These are phyloP conservation scores for Drosophila prostipennis DNA, from an alignment of 2,888 invertebrate genomes.

Conservation along the genomic window DNA sequence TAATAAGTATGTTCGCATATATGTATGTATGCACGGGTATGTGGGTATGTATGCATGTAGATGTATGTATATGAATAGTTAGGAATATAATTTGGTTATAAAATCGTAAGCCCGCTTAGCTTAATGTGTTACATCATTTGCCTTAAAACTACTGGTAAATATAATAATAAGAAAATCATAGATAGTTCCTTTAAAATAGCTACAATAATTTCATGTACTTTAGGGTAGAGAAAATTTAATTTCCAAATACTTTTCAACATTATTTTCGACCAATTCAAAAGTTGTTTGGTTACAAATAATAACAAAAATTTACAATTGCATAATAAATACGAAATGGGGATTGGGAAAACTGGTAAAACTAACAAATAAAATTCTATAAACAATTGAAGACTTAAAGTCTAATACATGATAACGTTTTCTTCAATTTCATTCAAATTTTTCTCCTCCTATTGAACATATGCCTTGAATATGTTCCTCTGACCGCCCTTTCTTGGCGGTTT, in stretches of 20 bases:
- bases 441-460: constrained; percentile 10
- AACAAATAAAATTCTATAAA: constrained; percentile 59
- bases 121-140: constrained; percentile 50
- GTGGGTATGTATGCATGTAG: constrained; percentile 22
- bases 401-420: constrained; percentile 64
- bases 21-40: constrained; percentile 35
- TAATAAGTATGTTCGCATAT: constrained; percentile 23
- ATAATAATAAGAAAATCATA: constrained; percentile 46
- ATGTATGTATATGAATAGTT: constrained; percentile 49
- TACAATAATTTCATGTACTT: constrained; percentile 46
- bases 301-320: constrained; percentile 46
- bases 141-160: constrained; percentile 44
- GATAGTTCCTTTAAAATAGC: constrained; percentile 33
- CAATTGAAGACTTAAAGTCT: constrained; percentile 73
- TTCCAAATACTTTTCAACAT: constrained; percentile 68
- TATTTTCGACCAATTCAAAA: constrained; percentile 62
- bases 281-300: constrained; percentile 57
- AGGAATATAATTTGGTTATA: constrained; percentile 57
- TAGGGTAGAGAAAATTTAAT: constrained; percentile 69
- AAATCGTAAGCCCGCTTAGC: constrained; percentile 69
- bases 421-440: constrained; percentile 2
- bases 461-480: constrained; percentile 12
- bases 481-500: constrained; percentile 37
- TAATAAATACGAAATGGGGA: constrained; percentile 37
- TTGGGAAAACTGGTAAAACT: constrained; percentile 40